Conservation (phyloP, 2,797 vertebrate genomes). For the Schizothorax lantsangensis region DNA sequence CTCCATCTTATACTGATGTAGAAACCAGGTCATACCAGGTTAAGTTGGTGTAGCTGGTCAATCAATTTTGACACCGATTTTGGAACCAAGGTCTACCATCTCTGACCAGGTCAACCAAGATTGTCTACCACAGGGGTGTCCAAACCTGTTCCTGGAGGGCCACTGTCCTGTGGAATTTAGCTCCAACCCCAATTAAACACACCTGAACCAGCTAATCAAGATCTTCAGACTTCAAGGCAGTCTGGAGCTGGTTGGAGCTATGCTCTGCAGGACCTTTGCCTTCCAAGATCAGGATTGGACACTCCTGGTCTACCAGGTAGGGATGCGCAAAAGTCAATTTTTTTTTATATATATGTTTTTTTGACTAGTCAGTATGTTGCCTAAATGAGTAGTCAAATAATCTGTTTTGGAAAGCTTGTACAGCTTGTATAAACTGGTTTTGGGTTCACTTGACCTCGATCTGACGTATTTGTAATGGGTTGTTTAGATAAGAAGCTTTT, state of each 20-base stretch:
- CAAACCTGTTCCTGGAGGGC: background rate
- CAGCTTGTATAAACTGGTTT: too few relatives aligned
- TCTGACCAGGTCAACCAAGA: background rate
- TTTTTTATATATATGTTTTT: background rate
- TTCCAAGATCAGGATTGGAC: background rate
- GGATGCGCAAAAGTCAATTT: background rate
- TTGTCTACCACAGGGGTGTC: background rate
- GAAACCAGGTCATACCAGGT: background rate
- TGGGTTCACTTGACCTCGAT: background rate
- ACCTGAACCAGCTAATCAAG: background rate
- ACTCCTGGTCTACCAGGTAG: background rate
- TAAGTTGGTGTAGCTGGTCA: background rate
- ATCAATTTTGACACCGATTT: background rate
- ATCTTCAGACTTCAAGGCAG: too few relatives aligned
- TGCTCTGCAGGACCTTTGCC: background rate
- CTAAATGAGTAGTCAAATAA: background rate
- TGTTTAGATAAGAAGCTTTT: background rate
- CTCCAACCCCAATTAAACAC: background rate
- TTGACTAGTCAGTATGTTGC: background rate
- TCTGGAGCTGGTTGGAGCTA: background rate
- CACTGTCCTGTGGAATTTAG: background rate
- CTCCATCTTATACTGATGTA: background rate
- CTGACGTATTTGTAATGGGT: background rate
- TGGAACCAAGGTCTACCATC: background rate
- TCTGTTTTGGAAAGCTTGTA: background rate